Base-by-base conservation (phyloP, 1,140 invertebrate species). In the Brachionus sp. region DNA sequence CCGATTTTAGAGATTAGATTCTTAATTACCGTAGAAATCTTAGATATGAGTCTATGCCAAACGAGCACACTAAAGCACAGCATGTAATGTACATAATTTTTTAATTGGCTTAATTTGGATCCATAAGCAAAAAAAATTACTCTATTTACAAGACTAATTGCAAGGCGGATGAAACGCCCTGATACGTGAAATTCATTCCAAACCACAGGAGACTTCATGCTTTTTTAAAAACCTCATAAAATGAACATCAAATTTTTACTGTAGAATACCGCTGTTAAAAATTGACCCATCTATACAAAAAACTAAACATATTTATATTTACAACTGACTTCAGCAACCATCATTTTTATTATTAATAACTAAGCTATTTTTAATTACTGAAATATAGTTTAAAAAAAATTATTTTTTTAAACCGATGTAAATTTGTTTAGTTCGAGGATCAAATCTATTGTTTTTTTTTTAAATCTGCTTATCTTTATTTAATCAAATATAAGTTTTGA, bases 1-100 rank as follows among this genome's bases (percentile, higher is more conserved):
- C 66, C 66, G 66, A 70, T 70, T 70, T 70, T 37, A 23, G 66
- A 70, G 66, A 70, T 70, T 70, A 70, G 37, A 9, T 42, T 39
- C 37, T 33, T 37, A 70, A 37, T 70, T 37, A 37, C 35, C 12
- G 10, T 70, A 37, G 37, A 70, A 70, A 70, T 39, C 3, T 39
- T 37, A 39, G 29, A 70, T 70, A 37, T 70, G 33, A 39, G 6
- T 37, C 13, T 70, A 35, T 42, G 13, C 35, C 35, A 37, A 44
- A 70, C n/a, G 33, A 70, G 19, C 66, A 70, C 39, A 39, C 39
- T n/a, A n/a, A 39, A 39, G 35, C 33, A 9, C 66, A 70, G 29
- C 35, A 37, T 70, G 29, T 33, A 23, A 66, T 66, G 25, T 33
- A 19, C 64, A 66, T 13, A 10, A 66, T 29, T 66, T 66, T 46